Evolutionary conservation across 2,888 invertebrate species (phyloP).

Genomic region (Temnothorax unifasciatus): DNA sequence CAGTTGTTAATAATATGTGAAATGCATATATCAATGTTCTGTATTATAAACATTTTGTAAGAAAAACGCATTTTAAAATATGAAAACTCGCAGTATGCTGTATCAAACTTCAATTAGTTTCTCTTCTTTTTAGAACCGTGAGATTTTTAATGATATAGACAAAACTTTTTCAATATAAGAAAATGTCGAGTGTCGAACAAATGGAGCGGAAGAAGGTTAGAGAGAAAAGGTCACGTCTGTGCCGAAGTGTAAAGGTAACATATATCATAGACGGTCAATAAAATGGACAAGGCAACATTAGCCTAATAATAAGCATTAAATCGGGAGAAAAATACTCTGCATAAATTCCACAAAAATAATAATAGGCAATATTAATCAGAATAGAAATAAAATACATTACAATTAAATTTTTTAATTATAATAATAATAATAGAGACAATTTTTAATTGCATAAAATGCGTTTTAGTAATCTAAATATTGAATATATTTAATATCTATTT

Average conservation of each 20-base stretch:
- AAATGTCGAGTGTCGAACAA: slow-evolving; percentile 49
- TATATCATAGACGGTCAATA: slow-evolving; percentile 16
- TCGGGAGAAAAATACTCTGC: background rate
- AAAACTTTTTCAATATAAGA: background rate
- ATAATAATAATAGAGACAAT: background rate
- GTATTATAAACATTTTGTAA: background rate
- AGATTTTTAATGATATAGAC: slow-evolving; percentile 16
- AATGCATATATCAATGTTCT: background rate
- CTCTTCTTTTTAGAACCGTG: background rate
- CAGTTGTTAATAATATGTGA: background rate
- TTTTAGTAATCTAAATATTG: background rate
- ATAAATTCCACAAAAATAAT: background rate
- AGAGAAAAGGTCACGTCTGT: slow-evolving; percentile 49
- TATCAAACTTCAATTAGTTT: background rate
- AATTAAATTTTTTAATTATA: background rate
- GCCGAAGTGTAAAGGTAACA: slow-evolving; percentile 32
- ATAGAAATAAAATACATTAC: background rate
- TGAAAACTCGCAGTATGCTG: background rate
- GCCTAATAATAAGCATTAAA: slow-evolving; percentile 14
- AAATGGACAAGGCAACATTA: background rate
- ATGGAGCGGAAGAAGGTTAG: slow-evolving; percentile 58
- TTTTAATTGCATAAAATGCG: background rate
- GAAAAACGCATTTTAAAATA: background rate
- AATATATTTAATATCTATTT: background rate
- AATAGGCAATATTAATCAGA: background rate